Evolutionary conservation across 2,797 vertebrate species (phyloP), one percentile per base, ranked within the genome.

Genomic region (Xenops minutus): DNA sequence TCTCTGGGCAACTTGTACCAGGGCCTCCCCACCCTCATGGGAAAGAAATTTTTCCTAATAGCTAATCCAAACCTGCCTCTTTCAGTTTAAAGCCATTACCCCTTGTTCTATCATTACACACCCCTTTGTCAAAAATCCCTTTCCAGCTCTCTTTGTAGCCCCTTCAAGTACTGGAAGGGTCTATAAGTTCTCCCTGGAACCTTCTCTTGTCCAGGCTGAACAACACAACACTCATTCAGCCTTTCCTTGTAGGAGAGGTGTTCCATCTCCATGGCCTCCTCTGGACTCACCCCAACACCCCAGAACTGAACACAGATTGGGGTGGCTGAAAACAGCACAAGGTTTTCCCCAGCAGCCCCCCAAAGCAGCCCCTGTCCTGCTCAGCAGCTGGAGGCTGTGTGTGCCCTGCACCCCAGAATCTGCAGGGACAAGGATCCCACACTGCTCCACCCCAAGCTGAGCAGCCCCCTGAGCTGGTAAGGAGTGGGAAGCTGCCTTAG

Each of bases 21-120:
- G 36, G 24, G 4, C 21, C 48, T 69, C 0, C 0, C 4, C 29
- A 12, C 21, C 11, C 30, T 41, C 12, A 1, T 3, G 27, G 43
- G 18, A 17, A 4, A 27, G 4, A 36, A 32, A 43, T 72, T 4
- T 19, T 56, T 22, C 66, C 27, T 37, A 37, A 11, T 24, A 51
- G 26, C 32, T 61, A 6, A 7, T 24, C 51, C 34, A 72, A n/a
- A 11, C 10, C 27, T 54, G 52, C 52, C 30, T 54, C 52, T 30
- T 54, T 54, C 30, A 32, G 30, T 54, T 32, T 54, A 32, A 54
- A 37, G 15, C 23, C 13, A 12, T 64, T 78, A 7, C 27, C 7
- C 6, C 7, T 22, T 29, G 5, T 51, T 22, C 51, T 58, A 7
- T 43, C 51, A 11, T 19, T 24, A 10, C 49, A 87, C 49, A 87